A percentile compares a stretch with the other conserved stretches of the same genome.
These are phyloP conservation scores for Eulimnadia texana DNA, from an alignment of 1,140 invertebrate species.

Conservation along the genomic window DNA sequence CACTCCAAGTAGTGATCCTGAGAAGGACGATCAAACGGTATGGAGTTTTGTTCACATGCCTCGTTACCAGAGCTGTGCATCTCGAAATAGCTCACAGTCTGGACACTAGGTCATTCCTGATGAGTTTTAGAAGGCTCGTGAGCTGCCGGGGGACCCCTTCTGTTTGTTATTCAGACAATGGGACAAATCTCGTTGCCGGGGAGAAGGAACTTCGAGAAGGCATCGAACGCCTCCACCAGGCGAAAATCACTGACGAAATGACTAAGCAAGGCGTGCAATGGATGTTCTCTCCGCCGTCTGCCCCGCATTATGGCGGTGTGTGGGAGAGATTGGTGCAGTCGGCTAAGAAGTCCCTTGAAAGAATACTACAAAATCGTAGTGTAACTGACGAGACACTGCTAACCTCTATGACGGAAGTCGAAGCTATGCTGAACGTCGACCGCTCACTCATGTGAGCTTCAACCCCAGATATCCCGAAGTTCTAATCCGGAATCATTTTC, in stretches of 20 bases:
- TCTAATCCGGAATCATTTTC: conserved; percentile 15
- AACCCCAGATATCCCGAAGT: conserved; percentile 2
- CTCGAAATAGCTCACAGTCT: conserved; percentile 19
- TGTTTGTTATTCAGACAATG: conserved; percentile 17
- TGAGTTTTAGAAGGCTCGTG: conserved; percentile 13
- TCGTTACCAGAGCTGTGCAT: conserved; percentile 17
- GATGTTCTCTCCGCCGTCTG: not conserved
- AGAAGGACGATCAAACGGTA: not conserved
- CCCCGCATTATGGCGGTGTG: conserved; percentile 26
- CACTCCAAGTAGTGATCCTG: not conserved
- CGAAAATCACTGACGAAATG: not conserved
- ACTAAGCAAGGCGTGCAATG: not conserved
- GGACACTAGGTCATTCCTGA: conserved; percentile 14
- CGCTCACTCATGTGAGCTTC: conserved; percentile 11
- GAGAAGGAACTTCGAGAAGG: conserved; percentile 5
- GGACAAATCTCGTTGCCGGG: conserved; percentile 16
- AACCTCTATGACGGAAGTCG: conserved; percentile 10
- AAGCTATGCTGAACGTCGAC: conserved; percentile 11
- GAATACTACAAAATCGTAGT: conserved; percentile 15
- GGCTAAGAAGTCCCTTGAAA: conserved; percentile 23
- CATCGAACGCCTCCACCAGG: not conserved
- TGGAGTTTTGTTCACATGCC: not conserved
- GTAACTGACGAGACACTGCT: conserved; percentile 12
- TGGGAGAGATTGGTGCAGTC: conserved; percentile 27
- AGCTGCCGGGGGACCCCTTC: conserved; percentile 6